These are phyloP conservation scores for Aquatica leii DNA, from an alignment of 2,888 invertebrate species.

Conservation along the genomic window DNA sequence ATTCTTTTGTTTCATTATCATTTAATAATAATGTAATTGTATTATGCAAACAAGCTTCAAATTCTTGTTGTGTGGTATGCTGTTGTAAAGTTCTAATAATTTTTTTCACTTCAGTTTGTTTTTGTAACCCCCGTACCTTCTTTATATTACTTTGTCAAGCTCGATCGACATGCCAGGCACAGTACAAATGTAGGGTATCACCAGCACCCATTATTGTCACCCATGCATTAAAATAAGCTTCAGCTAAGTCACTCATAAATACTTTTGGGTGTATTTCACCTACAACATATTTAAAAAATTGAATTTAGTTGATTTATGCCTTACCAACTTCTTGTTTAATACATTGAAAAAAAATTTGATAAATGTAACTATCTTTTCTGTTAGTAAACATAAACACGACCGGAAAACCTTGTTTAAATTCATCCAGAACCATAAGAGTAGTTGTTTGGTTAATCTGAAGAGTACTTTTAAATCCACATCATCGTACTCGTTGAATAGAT, in stretches of 20 bases:
- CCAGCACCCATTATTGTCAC: background rate
- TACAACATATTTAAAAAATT: too few relatives aligned
- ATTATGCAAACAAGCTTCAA: background rate
- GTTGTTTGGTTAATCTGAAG: too few relatives aligned
- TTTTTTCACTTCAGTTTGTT: background rate
- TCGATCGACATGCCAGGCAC: background rate
- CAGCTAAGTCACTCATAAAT: background rate
- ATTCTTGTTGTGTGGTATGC: background rate
- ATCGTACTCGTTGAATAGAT: too few relatives aligned
- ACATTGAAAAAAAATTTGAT: too few relatives aligned
- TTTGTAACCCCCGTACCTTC: background rate
- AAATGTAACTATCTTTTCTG: too few relatives aligned
- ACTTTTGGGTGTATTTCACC: background rate
- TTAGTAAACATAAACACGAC: too few relatives aligned
- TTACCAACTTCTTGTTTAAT: too few relatives aligned
- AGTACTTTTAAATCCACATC: too few relatives aligned
- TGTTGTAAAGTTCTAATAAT: background rate
- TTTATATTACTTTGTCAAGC: background rate
- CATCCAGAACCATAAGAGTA: too few relatives aligned
- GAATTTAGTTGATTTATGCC: too few relatives aligned
- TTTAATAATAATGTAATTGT: background rate
- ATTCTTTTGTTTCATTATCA: background rate
- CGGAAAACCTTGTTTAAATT: too few relatives aligned
- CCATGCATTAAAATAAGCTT: background rate
- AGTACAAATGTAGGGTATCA: background rate